Evolutionary conservation across 35 echinoderm and acorn worm genomes (phyloP).

Genomic region (Chiridota heheva): DNA sequence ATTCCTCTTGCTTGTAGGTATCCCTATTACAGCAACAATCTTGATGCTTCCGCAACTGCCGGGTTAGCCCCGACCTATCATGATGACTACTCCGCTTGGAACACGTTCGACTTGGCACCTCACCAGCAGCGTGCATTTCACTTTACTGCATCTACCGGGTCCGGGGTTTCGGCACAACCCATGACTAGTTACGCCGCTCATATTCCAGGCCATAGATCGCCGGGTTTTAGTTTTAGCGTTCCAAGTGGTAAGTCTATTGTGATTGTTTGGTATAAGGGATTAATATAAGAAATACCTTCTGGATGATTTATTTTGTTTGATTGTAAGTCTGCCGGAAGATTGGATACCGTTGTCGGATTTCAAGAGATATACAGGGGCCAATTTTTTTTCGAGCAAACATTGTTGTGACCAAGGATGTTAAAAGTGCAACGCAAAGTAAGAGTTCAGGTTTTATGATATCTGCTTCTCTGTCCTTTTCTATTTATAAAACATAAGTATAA

Average conservation of each 20-base stretch:
- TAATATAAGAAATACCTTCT: too few relatives aligned
- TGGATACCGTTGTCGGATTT: too few relatives aligned
- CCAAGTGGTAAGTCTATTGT: conserved; percentile 14
- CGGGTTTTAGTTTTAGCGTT: conserved; percentile 25
- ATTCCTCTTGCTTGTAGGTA: conserved; percentile 33
- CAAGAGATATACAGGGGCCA: too few relatives aligned
- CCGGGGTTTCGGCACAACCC: not conserved
- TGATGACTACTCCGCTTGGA: conserved; percentile 43
- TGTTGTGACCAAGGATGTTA: too few relatives aligned
- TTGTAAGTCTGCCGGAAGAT: too few relatives aligned
- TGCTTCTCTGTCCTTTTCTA: too few relatives aligned
- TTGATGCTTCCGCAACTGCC: not conserved
- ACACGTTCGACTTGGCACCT: conserved; percentile 28
- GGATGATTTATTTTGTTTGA: too few relatives aligned
- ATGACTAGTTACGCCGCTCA: conserved; percentile 27
- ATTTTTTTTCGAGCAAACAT: too few relatives aligned
- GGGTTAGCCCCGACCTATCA: conserved; percentile 20
- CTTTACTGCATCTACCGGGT: conserved; percentile 7
- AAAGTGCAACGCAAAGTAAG: too few relatives aligned
- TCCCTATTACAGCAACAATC: conserved; percentile 38
- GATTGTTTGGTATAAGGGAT: too few relatives aligned
- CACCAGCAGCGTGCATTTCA: conserved; percentile 36
- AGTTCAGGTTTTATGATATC: too few relatives aligned
- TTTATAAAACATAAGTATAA: too few relatives aligned
- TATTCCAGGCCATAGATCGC: conserved; percentile 3